phyloP scores from a whole-genome alignment of 30 jellyfish, hydroid and myxozoan genomes.

The Cassiopea xamachana region DNA sequence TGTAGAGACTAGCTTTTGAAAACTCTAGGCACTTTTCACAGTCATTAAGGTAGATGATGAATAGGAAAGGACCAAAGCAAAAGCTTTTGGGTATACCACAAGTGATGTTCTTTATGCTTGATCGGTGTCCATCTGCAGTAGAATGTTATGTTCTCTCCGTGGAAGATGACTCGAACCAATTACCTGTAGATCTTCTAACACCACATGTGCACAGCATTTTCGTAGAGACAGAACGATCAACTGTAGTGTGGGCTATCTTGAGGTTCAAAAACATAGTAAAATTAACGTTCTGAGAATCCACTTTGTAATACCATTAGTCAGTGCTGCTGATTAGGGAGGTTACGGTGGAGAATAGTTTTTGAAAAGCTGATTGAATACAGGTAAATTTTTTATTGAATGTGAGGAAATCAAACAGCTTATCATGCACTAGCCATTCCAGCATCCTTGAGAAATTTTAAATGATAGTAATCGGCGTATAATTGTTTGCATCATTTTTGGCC shows the following conservation, averaged over 20 bases:
- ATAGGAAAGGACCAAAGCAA: conserved; percentile 27
- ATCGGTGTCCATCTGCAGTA: conserved; percentile 12
- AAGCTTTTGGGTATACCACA: conserved; percentile 16
- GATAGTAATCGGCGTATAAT: conserved; percentile 47
- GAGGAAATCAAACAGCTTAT: conserved; percentile 43
- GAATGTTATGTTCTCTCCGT: conserved; percentile 4
- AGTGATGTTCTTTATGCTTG: conserved; percentile 7
- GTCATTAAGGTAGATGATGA: conserved; percentile 6
- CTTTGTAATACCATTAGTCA: conserved; percentile 45
- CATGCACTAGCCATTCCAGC: conserved; percentile 55
- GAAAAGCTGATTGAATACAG: conserved; percentile 55
- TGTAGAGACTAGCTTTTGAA: conserved; percentile 3
- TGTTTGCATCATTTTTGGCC: conserved; percentile 53
- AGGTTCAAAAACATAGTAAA: conserved; percentile 41
- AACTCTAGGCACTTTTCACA: conserved; percentile 4
- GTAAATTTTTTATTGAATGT: conserved; percentile 3
- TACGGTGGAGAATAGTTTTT: conserved; percentile 45
- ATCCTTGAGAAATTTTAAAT: conserved; percentile 40
- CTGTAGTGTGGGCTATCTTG: conserved; percentile 36
- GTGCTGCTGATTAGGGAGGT: conserved; percentile 44
- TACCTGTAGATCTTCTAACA: conserved; percentile 28
- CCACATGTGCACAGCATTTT: conserved; percentile 28
- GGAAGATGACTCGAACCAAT: conserved; percentile 26
- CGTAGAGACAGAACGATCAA: conserved; percentile 21
- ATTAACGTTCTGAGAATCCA: conserved; percentile 20